These are phyloP conservation scores for Steinernema scapterisci DNA, from an alignment of 2,888 invertebrate genomes.

Conservation along the genomic window DNA sequence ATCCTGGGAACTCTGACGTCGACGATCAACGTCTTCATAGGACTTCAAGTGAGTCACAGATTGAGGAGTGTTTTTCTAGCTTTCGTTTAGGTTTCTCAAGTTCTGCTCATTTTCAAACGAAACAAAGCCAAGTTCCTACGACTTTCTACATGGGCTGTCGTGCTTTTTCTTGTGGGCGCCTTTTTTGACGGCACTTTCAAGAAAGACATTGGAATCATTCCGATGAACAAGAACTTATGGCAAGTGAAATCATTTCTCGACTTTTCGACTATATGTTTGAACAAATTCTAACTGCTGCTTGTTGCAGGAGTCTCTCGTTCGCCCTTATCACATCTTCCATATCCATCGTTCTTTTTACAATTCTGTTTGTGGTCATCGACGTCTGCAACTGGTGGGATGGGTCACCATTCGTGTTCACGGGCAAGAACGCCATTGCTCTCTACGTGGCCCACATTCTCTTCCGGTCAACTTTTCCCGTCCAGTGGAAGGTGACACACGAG, in stretches of 20 bases:
- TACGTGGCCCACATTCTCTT: conserved; percentile 18
- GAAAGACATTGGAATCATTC: not conserved
- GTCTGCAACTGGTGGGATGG: conserved; percentile 29
- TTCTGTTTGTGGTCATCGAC: conserved; percentile 8
- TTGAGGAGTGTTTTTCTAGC: not conserved
- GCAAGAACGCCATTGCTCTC: conserved; percentile 20
- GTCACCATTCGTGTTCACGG: not conserved
- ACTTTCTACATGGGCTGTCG: not conserved
- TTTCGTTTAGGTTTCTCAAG: not conserved
- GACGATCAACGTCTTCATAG: conserved; percentile 10
- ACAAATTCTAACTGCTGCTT: not conserved
- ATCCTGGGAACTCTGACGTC: conserved; percentile 2
- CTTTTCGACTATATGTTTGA: no score
- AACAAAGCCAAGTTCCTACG: not conserved
- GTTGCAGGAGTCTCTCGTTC: not conserved
- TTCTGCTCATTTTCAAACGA: not conserved
- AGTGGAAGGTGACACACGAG: conserved; percentile 13
- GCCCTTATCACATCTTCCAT: not conserved
- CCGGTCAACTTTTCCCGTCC: not conserved
- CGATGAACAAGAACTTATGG: conserved; percentile 13
- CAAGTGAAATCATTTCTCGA: not conserved
- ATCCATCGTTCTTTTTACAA: not conserved
- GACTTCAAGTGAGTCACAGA: not conserved
- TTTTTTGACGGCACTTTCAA: conserved; percentile 17
- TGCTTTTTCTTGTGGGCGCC: not conserved